Conservation (phyloP, 2,888 invertebrate genomes). For the Torymus texanus region DNA sequence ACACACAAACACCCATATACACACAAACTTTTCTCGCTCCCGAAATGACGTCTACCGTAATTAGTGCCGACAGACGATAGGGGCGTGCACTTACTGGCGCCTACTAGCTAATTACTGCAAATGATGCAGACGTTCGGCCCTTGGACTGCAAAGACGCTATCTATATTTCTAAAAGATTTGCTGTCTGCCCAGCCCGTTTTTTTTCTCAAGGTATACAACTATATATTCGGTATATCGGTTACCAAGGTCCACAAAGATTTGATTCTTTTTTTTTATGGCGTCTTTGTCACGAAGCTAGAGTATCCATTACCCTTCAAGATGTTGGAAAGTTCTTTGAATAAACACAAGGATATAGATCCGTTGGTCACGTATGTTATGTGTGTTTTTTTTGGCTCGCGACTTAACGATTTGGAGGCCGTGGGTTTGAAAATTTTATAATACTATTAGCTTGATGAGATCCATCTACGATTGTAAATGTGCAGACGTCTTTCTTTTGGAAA, state of each 20-base stretch:
- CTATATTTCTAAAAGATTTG: conserved; percentile 19
- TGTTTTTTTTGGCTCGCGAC: too few relatives aligned
- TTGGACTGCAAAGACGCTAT: not conserved
- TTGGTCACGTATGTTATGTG: too few relatives aligned
- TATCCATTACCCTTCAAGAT: too few relatives aligned
- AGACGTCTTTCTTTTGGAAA: not conserved
- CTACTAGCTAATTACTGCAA: conserved; percentile 37
- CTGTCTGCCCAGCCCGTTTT: not conserved
- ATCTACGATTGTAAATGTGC: not conserved
- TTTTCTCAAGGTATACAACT: not conserved
- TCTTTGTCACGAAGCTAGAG: too few relatives aligned
- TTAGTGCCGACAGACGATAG: conserved; percentile 35
- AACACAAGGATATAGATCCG: too few relatives aligned
- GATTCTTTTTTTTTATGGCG: not conserved
- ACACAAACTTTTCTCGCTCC: not conserved
- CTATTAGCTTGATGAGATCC: not conserved
- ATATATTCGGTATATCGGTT: not conserved
- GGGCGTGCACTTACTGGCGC: not conserved
- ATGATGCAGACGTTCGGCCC: conserved; percentile 19
- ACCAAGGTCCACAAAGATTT: conserved; percentile 8
- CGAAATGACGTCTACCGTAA: conserved; percentile 22
- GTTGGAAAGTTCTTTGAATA: too few relatives aligned
- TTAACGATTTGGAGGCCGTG: not conserved
- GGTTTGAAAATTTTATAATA: not conserved
- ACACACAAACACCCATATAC: too few relatives aligned